Conservation (phyloP, 64 coral and sea anemone genomes). For the Cladopsammia gracilis region DNA sequence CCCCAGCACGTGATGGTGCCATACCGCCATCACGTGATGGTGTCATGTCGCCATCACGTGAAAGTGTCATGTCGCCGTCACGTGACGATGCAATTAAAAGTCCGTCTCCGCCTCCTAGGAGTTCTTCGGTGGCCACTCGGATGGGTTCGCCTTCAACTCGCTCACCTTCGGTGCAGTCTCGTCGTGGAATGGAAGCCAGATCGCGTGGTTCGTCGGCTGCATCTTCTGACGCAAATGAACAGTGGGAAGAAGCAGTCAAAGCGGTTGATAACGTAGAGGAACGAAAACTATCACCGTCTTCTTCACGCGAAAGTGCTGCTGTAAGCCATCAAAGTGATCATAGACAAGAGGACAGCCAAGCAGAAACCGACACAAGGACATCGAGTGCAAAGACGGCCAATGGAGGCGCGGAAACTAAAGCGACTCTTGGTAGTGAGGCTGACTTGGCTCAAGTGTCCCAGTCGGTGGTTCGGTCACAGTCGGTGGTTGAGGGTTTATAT, state of each 20-base stretch:
- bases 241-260: slow-evolving; percentile 1
- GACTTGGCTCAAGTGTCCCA: slow-evolving; percentile 32
- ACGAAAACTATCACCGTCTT: background rate
- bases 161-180: slow-evolving; percentile 25
- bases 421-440: slow-evolving; percentile 63
- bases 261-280: background rate
- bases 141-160: slow-evolving; percentile 19
- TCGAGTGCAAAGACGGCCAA: background rate
- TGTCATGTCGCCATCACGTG: background rate
- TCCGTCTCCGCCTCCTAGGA: background rate
- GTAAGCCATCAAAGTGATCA: background rate
- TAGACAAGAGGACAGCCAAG: background rate
- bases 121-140: slow-evolving; percentile 2
- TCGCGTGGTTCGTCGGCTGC: slow-evolving; percentile 9
- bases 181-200: background rate
- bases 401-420: background rate
- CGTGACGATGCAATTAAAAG: background rate
- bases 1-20: background rate
- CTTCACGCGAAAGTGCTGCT: background rate
- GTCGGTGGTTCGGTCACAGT: slow-evolving; percentile 2
- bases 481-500: slow-evolving; percentile 29
- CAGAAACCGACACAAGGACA: slow-evolving; percentile 26
- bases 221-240: background rate
- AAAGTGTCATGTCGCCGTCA: background rate
- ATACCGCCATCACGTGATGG: background rate